Percentiles rank a stretch among this genome's conserved stretches.
These are phyloP conservation scores for Trinectes maculatus DNA, from an alignment of 2,113 vertebrate genomes.

Conservation along the genomic window DNA sequence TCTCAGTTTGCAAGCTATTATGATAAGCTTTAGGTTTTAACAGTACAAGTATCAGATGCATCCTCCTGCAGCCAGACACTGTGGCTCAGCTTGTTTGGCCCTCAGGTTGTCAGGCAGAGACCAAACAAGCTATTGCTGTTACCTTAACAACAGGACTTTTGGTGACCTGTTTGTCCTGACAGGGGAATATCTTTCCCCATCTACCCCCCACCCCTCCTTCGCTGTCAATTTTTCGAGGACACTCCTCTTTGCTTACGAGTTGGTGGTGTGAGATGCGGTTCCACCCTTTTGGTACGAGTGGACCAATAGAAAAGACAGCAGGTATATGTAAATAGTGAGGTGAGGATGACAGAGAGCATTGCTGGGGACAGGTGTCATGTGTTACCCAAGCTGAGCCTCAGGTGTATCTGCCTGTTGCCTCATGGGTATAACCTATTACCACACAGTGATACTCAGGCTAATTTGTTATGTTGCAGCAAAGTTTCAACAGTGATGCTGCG, in stretches of 20 bases:
- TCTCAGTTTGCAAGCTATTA: neutral
- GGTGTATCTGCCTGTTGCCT: conserved; percentile 34
- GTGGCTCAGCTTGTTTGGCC: conserved; percentile 25
- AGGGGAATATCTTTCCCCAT: conserved; percentile 33
- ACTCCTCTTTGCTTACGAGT: conserved; percentile 60
- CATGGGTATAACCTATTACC: conserved; percentile 9
- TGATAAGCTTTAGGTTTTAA: conserved; percentile 8
- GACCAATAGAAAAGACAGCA: conserved; percentile 62
- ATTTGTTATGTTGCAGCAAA: conserved; percentile 14
- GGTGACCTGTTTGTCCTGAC: conserved; percentile 41
- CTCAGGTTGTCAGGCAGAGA: conserved; percentile 34
- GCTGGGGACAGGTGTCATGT: conserved; percentile 50
- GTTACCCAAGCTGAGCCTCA: conserved; percentile 45
- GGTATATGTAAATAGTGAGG: conserved; percentile 61
- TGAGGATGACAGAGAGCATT: conserved; percentile 43
- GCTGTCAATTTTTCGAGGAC: conserved; percentile 24
- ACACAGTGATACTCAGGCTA: neutral
- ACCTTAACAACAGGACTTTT: conserved; percentile 32
- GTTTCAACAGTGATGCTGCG: conserved; percentile 3
- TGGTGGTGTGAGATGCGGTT: conserved; percentile 74
- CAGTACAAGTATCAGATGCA: conserved; percentile 1
- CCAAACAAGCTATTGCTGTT: conserved; percentile 38
- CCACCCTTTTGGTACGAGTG: conserved; percentile 46
- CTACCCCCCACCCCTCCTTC: neutral
- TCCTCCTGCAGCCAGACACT: neutral